Evolutionary conservation across 2,113 vertebrate species (phyloP), one percentile per base, ranked within the genome.

Genomic region (Motacilla tschutschensis): DNA sequence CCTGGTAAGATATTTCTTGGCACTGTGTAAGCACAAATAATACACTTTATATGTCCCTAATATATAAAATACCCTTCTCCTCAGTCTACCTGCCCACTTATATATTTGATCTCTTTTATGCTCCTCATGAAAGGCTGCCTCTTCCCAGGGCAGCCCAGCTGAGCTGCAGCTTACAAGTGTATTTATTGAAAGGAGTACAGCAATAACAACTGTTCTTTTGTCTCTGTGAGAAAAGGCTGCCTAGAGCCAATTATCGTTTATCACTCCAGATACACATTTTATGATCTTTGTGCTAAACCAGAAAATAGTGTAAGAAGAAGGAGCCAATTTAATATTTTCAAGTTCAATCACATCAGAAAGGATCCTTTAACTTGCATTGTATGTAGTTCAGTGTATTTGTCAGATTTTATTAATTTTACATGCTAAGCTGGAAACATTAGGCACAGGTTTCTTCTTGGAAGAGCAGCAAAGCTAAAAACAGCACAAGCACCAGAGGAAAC

Each of bases 381-480:
- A 79, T 54, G 66, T 74, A 85, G 35, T 64, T 92, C 83, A 14
- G 65, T 60, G 63, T 71, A 74, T 85, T 91, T 94, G 85, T 93
- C 79, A 53, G 72, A 50, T 93, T 88, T 88, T 94, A 91, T 77
- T 93, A 86, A 95, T 93, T 94, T 91, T 83, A 74, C 94, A 94
- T 90, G 89, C 92, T 85, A 92, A 92, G 79, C 71, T 87, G 50
- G 63, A 85, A 85, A 91, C 88, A 58, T 90, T 64, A 90, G 77
- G 86, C 71, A 89, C 69, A 83, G 77, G 74, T 85, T 92, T 40
- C 38, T 96, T 91, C 74, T 89, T 82, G 48, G 53, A 83, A 86
- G 64, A 93, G 71, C 55, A 70, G 81, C 75, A 87, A 91, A 92
- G 92, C 95, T 96, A 95, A 96, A 95, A 96, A 93, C 92, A 95